A percentile compares a stretch with the other conserved stretches of the same genome.
Evolutionary conservation across 2,113 vertebrate species (phyloP).

Genomic region (Vulpes ferrilata): DNA sequence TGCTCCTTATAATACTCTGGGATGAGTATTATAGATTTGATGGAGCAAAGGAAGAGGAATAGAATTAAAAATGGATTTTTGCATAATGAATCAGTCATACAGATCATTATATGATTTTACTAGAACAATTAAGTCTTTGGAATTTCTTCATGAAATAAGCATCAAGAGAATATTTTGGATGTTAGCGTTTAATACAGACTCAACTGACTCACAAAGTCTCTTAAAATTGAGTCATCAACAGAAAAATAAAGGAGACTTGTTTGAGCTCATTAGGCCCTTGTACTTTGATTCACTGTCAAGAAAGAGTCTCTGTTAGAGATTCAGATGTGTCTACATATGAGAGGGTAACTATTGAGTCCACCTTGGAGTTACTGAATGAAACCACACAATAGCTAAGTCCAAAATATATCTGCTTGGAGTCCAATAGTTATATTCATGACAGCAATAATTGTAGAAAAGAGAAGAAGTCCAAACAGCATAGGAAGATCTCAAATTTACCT

Average conservation of each 20-base stretch:
- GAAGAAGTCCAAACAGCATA: background rate
- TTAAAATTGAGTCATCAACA: background rate
- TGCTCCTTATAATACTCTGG: background rate
- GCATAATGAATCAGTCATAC: background rate
- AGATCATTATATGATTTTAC: background rate
- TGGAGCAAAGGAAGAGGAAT: background rate
- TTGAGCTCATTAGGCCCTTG: background rate
- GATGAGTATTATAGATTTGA: background rate
- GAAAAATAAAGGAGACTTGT: background rate
- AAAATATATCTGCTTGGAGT: background rate
- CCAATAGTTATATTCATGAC: background rate
- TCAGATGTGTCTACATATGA: background rate
- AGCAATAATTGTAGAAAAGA: background rate
- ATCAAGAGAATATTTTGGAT: background rate
- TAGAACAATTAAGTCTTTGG: background rate
- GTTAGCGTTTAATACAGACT: background rate
- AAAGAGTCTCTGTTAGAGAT: background rate
- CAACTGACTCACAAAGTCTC: background rate
- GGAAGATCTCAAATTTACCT: background rate
- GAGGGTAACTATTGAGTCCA: background rate
- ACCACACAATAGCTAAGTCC: background rate
- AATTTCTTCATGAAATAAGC: background rate
- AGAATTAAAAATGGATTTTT: slow-evolving; percentile 1
- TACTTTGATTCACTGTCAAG: background rate
- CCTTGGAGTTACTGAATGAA: background rate